phyloP scores from a whole-genome alignment of 2,113 vertebrate species.

The Corythornis madagascariensis region DNA sequence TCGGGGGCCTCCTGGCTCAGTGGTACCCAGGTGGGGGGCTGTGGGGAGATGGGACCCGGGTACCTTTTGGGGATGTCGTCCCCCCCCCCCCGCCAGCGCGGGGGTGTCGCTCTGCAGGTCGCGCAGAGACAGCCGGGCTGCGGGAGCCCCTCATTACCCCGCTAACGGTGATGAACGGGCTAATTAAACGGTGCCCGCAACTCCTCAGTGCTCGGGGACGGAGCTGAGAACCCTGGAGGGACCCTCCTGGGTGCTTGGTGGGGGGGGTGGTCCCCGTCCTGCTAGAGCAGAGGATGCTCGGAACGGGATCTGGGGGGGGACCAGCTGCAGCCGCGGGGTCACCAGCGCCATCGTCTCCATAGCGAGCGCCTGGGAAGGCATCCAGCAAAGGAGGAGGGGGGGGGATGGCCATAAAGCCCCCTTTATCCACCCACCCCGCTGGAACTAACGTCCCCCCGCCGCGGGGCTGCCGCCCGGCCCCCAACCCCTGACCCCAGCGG shows the following conservation, averaged over 20 bases:
- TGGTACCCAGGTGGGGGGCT: background rate
- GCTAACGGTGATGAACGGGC: conserved; percentile 88
- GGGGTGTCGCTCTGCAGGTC: conserved; percentile 74
- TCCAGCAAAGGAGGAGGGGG: background rate
- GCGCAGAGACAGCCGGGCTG: conserved; percentile 71
- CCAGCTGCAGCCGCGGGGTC: background rate
- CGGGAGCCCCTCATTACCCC: conserved; percentile 82
- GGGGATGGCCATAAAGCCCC: conserved; percentile 36
- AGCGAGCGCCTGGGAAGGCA: background rate
- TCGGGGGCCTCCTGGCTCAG: rapidly evolving
- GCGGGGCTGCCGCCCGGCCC: background rate
- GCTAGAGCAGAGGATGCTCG: no score
- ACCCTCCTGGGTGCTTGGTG: no score
- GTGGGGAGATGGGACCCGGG: no score
- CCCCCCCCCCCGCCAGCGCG: background rate
- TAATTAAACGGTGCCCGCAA: conserved; percentile 74
- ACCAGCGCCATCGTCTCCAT: background rate
- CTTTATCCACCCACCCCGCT: conserved; percentile 59
- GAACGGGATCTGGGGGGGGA: no score
- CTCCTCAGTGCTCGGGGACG: conserved; percentile 56
- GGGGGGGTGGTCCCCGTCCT: no score
- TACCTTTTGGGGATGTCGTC: no score
- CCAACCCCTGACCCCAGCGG: background rate
- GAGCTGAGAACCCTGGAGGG: background rate
- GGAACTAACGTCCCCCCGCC: conserved; percentile 68